Evolutionary conservation across 2,888 invertebrate species (phyloP).

Genomic region (Nipponacmea schrenckii): DNA sequence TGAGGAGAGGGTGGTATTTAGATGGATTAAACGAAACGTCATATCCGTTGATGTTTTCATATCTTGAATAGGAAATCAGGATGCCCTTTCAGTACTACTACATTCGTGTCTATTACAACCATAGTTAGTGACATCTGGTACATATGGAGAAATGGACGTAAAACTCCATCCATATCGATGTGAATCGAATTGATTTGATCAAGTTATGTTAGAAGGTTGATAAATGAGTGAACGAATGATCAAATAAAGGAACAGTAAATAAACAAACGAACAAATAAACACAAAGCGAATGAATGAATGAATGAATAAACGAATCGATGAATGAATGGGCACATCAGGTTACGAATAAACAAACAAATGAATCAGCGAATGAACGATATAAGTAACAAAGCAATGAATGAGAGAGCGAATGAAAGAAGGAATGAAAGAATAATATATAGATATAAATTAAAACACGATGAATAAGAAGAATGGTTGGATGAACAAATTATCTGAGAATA

Average conservation of each 20-base stretch:
- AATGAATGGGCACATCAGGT: neutral
- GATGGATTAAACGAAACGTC: too few species aligned
- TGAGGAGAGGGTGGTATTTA: too few species aligned
- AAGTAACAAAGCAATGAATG: neutral
- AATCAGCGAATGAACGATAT: neutral
- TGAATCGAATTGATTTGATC: too few species aligned
- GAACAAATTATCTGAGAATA: slow-evolving; percentile 10
- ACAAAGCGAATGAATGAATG: neutral
- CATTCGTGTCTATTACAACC: too few species aligned
- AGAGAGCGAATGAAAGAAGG: neutral
- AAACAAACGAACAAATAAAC: neutral
- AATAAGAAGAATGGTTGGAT: slow-evolving; percentile 10
- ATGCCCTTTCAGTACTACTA: too few species aligned
- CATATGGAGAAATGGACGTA: too few species aligned
- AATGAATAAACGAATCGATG: slow-evolving; percentile 7
- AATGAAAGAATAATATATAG: slow-evolving; percentile 8
- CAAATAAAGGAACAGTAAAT: neutral
- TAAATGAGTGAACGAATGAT: neutral
- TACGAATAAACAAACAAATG: neutral
- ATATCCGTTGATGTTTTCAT: too few species aligned
- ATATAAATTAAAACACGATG: slow-evolving; percentile 11
- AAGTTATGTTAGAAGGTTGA: too few species aligned
- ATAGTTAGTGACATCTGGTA: too few species aligned
- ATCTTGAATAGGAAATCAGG: too few species aligned
- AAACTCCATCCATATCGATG: too few species aligned